Base-by-base conservation (phyloP, 2,113 vertebrate genomes). In the Syrrhaptes paradoxus region DNA sequence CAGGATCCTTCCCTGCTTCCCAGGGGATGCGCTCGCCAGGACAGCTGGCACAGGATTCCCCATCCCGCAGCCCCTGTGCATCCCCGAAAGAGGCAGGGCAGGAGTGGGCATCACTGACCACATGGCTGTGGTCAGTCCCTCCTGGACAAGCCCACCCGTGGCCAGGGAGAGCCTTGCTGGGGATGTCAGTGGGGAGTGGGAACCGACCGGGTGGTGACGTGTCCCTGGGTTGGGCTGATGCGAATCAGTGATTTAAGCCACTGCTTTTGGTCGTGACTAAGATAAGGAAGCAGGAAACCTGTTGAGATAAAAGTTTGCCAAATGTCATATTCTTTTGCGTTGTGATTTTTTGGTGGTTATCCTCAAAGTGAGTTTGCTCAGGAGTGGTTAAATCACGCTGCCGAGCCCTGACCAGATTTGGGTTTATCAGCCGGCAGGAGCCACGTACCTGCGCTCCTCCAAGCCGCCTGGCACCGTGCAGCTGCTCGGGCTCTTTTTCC, bases 111-210 rank as follows among this genome's bases (percentile, higher is more conserved):
- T 57, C 73, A 5, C 43, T n/a, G n/a, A n/a, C n/a, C n/a, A n/a
- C n/a, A n/a, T 0, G 5, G 43, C 51, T 26, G 26, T 2, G 1
- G 24, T 14, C 3, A 0, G 17, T 26, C n/a, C 46, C 17, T 73
- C 66, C 49, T 66, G 10, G 25, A 18, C 48, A 86, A 80, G 19
- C 15, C 32, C 26, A 29, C 15, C 32, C 26, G 29, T 0, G 1
- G 28, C 46, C 41, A 34, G 36, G 20, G 58, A 29, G 7, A 43
- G 19, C 46, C 45, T 43, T 11, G 10, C 25, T 43, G 31, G 36
- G 41, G 34, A 41, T 2, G 0, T 20, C 32, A 67, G 36, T 2
- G 5, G 85, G 45, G 34, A 59, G 8, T 3, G 49, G 48, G 31
- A 74, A 34, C 0, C 2, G 17, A 17, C 19, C 25, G 5, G 54